Percentiles rank a stretch among this genome's conserved stretches.
These are phyloP conservation scores for Adineta ricciae DNA, from an alignment of 2,888 invertebrate species.

Conservation along the genomic window DNA sequence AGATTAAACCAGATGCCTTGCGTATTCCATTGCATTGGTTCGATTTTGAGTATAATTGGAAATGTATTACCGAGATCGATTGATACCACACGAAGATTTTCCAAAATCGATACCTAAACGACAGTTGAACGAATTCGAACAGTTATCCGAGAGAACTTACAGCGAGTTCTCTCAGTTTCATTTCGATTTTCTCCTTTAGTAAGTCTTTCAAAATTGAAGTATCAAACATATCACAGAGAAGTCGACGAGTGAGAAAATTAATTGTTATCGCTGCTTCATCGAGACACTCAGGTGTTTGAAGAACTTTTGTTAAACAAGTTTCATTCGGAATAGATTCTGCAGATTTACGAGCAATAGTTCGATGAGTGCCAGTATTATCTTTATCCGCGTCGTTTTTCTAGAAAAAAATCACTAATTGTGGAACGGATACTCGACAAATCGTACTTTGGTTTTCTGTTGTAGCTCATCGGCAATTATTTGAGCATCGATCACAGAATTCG, in stretches of 20 bases:
- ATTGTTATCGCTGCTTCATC: conserved; percentile 10
- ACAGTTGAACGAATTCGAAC: neutral
- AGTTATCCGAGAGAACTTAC: neutral
- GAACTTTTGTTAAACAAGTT: neutral
- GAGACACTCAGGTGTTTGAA: conserved; percentile 15
- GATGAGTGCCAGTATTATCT: neutral
- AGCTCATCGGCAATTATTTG: neutral
- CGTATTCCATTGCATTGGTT: conserved; percentile 22
- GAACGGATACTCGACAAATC: too few species aligned
- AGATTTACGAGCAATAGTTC: neutral
- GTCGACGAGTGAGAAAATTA: neutral
- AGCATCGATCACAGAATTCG: neutral
- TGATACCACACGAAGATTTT: neutral
- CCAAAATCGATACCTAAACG: neutral
- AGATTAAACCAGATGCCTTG: neutral
- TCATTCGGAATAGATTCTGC: neutral
- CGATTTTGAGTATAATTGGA: conserved; percentile 5
- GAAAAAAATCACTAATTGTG: neutral
- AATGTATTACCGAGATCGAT: conserved; percentile 5
- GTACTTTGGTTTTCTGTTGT: neutral
- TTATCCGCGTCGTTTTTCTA: neutral
- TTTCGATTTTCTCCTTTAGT: conserved; percentile 2
- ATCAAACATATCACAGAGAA: conserved; percentile 19
- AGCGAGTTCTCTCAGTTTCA: neutral
- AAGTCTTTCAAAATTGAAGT: neutral